A percentile compares a stretch with the other conserved stretches of the same genome.
Conservation (phyloP, 2,888 invertebrate species). For the Agrochola lota region DNA sequence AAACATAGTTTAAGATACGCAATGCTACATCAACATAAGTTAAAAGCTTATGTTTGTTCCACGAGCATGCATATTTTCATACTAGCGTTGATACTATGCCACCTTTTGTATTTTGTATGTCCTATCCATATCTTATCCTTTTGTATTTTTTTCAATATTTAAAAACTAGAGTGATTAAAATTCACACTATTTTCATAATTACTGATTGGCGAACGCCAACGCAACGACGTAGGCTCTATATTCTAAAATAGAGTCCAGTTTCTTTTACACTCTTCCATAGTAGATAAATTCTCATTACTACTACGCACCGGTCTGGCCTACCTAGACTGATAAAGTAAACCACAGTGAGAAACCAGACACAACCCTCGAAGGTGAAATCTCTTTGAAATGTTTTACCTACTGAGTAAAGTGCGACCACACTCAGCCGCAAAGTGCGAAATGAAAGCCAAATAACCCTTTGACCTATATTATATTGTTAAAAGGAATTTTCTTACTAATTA, state of each 20-base stretch:
- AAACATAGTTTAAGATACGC: not conserved
- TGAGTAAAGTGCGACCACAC: conserved; percentile 9
- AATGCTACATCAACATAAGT: not conserved
- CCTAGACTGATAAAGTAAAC: conserved; percentile 7
- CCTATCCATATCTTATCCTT: not conserved
- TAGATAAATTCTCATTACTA: conserved; percentile 3
- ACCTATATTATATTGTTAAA: not conserved
- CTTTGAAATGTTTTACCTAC: conserved; percentile 37
- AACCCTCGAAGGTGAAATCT: not conserved
- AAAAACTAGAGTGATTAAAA: not conserved
- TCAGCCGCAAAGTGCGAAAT: conserved; percentile 9
- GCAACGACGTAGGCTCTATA: not conserved
- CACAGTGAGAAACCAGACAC: conserved; percentile 22
- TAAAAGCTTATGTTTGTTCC: not conserved
- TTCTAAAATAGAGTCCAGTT: not conserved
- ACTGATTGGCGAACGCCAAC: not conserved
- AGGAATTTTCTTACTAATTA: not conserved
- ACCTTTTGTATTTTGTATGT: not conserved
- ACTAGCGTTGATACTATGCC: not conserved
- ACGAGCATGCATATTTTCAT: not conserved
- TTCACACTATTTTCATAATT: not conserved
- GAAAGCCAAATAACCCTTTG: conserved; percentile 5
- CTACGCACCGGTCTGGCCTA: not conserved
- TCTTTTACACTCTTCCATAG: not conserved
- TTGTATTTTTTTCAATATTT: not conserved